These are phyloP conservation scores for Falcunculus frontatus DNA, from an alignment of 2,113 vertebrate genomes.

Conservation along the genomic window DNA sequence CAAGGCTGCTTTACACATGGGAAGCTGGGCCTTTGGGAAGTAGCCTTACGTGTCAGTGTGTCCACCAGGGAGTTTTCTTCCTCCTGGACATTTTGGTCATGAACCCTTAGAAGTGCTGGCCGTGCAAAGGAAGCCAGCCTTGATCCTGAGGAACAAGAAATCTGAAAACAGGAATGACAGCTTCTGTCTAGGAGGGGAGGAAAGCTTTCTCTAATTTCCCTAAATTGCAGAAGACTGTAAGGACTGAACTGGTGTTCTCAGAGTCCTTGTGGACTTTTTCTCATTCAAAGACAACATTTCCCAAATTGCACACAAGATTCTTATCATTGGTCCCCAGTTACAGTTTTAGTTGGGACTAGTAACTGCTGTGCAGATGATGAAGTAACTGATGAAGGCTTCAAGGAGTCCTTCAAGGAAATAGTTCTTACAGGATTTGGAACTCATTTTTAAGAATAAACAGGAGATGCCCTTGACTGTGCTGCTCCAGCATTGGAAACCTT, in stretches of 20 bases:
- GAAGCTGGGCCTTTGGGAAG: not conserved
- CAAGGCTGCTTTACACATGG: not conserved
- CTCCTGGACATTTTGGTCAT: not conserved
- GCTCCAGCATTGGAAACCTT: not conserved
- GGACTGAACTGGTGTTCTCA: not conserved
- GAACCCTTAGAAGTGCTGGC: not conserved
- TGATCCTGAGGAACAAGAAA: not conserved
- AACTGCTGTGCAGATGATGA: not conserved
- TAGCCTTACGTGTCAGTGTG: not conserved
- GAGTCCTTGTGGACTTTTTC: not conserved
- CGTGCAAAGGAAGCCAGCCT: not conserved
- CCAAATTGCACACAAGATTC: not conserved
- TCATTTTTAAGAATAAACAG: not conserved
- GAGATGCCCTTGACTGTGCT: not conserved
- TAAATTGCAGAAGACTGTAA: not conserved
- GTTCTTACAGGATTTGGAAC: not conserved
- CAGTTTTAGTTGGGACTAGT: not conserved
- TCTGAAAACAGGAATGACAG: not conserved
- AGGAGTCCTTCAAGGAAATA: not conserved
- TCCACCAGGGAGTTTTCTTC: not conserved
- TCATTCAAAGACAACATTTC: not conserved
- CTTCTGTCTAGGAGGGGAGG: not conserved
- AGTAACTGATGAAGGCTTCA: not conserved
- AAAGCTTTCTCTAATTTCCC: not conserved
- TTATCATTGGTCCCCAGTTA: not conserved